Evolutionary conservation across 2,113 vertebrate genomes (phyloP).

Genomic region (Xiphophorus maculatus): DNA sequence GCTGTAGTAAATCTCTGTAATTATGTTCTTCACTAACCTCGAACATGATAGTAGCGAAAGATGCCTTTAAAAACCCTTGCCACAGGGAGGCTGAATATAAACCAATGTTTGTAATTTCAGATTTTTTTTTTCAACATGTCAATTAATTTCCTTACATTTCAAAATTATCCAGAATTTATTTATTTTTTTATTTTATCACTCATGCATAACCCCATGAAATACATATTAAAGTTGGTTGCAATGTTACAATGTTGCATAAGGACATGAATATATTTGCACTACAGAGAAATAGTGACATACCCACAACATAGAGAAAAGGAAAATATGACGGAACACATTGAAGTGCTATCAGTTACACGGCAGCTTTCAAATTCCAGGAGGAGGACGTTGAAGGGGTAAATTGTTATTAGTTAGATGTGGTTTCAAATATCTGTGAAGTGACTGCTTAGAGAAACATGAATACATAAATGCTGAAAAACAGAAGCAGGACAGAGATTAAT

Average conservation of each 20-base stretch:
- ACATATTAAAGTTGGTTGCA: too few relatives aligned
- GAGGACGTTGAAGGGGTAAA: slow-evolving; percentile 23
- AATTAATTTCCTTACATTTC: too few relatives aligned
- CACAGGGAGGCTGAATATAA: too few relatives aligned
- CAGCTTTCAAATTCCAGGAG: slow-evolving; percentile 32
- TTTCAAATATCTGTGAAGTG: slow-evolving; percentile 5
- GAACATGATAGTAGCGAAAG: too few relatives aligned
- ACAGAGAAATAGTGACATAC: background rate
- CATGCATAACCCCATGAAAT: too few relatives aligned
- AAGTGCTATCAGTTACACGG: slow-evolving; percentile 41
- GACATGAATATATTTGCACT: background rate
- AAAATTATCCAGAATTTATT: too few relatives aligned
- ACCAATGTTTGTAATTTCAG: too few relatives aligned
- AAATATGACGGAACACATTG: slow-evolving; percentile 29
- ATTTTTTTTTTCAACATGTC: too few relatives aligned
- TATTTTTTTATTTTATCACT: too few relatives aligned
- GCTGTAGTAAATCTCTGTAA: too few relatives aligned
- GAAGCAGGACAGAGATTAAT: slow-evolving; percentile 8
- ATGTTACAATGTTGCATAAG: background rate
- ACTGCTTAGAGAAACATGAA: background rate
- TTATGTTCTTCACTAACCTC: too few relatives aligned
- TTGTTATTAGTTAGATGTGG: slow-evolving; percentile 19
- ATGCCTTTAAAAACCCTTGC: too few relatives aligned
- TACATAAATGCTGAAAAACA: slow-evolving; percentile 10
- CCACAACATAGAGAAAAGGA: background rate